Evolutionary conservation across 2,113 vertebrate genomes (phyloP).

Genomic region (Larimichthys crocea): DNA sequence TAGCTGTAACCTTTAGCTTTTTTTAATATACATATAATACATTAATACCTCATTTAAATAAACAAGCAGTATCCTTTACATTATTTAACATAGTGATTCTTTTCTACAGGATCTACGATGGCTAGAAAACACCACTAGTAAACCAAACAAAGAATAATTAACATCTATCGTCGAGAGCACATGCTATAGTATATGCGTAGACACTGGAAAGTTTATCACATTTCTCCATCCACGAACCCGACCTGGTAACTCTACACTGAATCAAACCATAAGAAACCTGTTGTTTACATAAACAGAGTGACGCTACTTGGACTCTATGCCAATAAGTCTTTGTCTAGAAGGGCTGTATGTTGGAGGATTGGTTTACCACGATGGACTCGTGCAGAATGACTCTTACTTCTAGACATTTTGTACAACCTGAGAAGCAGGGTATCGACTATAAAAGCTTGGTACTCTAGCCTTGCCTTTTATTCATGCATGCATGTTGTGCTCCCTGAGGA

Average conservation of each 20-base stretch:
- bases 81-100: too few relatives aligned
- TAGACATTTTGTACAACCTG: slow-evolving; percentile 54
- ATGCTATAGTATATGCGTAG: neutral
- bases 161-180: neutral
- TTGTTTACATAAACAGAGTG: neutral
- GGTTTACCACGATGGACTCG: slow-evolving; percentile 1
- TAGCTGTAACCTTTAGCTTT: too few relatives aligned
- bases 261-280: slow-evolving; percentile 2
- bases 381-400: slow-evolving; percentile 44
- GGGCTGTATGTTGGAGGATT: slow-evolving; percentile 10
- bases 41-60: neutral
- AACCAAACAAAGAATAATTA: neutral
- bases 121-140: neutral
- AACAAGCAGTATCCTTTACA: neutral
- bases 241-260: neutral
- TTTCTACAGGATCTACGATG: neutral
- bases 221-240: neutral
- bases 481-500: slow-evolving; percentile 40
- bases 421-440: slow-evolving; percentile 55
- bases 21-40: too few relatives aligned
- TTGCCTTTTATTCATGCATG: slow-evolving; percentile 68
- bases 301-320: neutral
- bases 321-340: slow-evolving; percentile 1
- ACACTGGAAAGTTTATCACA: neutral
- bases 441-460: slow-evolving; percentile 37